Evolutionary conservation across 2,888 invertebrate species (phyloP).

Genomic region (Machimus atricapillus): DNA sequence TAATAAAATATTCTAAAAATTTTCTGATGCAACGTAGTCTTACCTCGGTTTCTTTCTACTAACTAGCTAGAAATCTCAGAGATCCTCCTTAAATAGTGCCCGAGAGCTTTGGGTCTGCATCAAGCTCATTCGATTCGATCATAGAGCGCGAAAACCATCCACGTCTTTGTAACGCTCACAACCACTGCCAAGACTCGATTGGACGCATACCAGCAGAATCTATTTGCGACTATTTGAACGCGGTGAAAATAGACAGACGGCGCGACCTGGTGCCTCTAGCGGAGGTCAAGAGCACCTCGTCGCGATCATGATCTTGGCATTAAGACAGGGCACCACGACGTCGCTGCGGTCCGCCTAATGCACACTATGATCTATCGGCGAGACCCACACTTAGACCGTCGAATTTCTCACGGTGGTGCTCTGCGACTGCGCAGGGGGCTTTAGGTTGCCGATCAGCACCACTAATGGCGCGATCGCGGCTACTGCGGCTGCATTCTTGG

Average conservation of each 20-base stretch:
- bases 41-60: neutral
- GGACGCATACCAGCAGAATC: neutral
- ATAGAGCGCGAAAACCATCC: neutral
- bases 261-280: neutral
- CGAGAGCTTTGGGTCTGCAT: neutral
- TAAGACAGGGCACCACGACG: neutral
- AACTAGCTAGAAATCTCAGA: neutral
- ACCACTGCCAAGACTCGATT: neutral
- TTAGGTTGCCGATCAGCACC: neutral
- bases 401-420: neutral
- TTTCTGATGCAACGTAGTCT: neutral
- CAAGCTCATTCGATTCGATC: neutral
- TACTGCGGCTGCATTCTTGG: conserved; percentile 6
- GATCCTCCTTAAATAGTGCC: neutral
- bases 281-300: conserved; percentile 17
- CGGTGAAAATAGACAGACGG: neutral
- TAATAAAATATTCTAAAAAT: neutral
- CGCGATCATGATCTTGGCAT: conserved; percentile 35
- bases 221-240: neutral
- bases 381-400: neutral
- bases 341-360: neutral
- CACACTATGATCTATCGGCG: neutral
- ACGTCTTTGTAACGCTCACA: neutral
- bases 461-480: conserved; percentile 2
- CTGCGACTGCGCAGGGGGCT: neutral